Base-by-base conservation (phyloP, 2,888 invertebrate species). In the Catocala sponsa region DNA sequence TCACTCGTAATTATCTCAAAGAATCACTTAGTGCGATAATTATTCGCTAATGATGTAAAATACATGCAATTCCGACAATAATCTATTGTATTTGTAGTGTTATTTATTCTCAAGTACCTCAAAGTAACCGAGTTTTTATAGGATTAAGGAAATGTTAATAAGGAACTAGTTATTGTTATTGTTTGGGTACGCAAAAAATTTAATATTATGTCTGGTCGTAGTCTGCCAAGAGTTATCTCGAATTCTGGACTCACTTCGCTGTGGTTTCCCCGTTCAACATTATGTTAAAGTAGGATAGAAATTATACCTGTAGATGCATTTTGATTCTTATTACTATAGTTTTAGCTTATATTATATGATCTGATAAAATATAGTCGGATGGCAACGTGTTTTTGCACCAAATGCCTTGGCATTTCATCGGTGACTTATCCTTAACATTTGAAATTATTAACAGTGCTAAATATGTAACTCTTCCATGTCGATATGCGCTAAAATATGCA, bases 371-470 rank as follows among this genome's bases (percentile, higher is more conserved):
- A 44, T 12, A 44, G 35, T 38, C 35, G 35, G n/a, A 12, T n/a
- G 6, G 6, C 12, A 12, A 44, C n/a, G 12, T 42, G 42, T 73
- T 75, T 74, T 76, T 69, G 41, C 49, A 41, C 42, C 53, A 52
- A 71, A 63, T 61, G 42, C 77, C 77, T 71, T 75, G 77, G 65
- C 77, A 74, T 77, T 77, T 77, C 6, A 44, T 51, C 59, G 44
- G 6, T 44, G 69, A 74, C 51, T 59, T 48, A 77, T 73, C 69
- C 68, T 73, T 76, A 77, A 71, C 75, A 75, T 77, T 77, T 77
- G 6, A 63, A 70, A 68, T 51, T 54, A 53, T 54, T 57, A 25
- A 57, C 62, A 60, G 13, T 53, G 55, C 46, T 68, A 61, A 70
- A 72, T 64, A 58, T 66, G 60, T 47, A 68, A 61, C 58, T 56